Conservation (phyloP, 1,140 invertebrate genomes). For the Drosophila obscura region DNA sequence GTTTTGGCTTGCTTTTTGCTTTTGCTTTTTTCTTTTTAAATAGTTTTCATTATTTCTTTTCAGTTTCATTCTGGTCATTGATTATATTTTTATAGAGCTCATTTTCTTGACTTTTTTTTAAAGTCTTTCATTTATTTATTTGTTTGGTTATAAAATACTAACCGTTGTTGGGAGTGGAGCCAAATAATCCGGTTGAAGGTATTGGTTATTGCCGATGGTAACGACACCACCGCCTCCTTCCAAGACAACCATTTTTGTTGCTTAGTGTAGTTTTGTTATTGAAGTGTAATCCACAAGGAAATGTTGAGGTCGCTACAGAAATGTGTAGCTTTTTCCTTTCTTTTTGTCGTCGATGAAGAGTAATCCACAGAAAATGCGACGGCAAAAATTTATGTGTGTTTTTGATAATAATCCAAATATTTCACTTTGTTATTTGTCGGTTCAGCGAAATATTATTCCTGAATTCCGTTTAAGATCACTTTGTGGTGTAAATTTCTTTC, state of each 20-base stretch:
- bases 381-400: slow-evolving; percentile 24
- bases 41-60: neutral
- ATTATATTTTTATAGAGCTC: no score
- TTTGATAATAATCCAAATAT: slow-evolving; percentile 53
- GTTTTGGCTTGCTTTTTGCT: no score
- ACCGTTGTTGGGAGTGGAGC: slow-evolving; percentile 95
- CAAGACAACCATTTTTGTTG: slow-evolving; percentile 91
- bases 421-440: slow-evolving; percentile 28
- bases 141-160: slow-evolving; percentile 85
- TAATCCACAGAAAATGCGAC: slow-evolving; percentile 52
- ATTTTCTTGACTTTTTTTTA: neutral
- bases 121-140: neutral
- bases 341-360: slow-evolving; percentile 11
- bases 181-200: slow-evolving; percentile 96
- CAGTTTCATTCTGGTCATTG: no score
- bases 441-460: slow-evolving; percentile 14
- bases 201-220: slow-evolving; percentile 94
- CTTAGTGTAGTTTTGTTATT: slow-evolving; percentile 19
- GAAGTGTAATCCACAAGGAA: slow-evolving; percentile 56
- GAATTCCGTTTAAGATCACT: no score
- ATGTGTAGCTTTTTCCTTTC: slow-evolving; percentile 6
- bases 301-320: slow-evolving; percentile 17
- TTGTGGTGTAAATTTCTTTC: no score
- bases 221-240: slow-evolving; percentile 94
- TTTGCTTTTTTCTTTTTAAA: neutral